These are phyloP conservation scores for Columba guinea DNA, from an alignment of 2,797 vertebrate genomes.

Conservation along the genomic window DNA sequence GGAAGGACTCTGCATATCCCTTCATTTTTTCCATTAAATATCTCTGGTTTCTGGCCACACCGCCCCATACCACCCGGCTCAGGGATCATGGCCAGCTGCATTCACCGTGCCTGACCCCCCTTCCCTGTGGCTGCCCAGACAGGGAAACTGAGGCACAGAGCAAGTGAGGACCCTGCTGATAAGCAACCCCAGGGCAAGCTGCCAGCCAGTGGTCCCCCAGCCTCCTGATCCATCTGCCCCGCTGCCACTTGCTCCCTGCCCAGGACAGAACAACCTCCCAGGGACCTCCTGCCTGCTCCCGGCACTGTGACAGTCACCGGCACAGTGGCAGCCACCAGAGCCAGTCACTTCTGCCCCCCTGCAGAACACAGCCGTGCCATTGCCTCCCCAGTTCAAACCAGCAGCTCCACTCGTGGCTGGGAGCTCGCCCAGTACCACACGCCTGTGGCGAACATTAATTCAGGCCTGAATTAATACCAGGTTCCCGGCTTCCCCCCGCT, in stretches of 20 bases:
- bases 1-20: background rate
- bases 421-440: background rate
- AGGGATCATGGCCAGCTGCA: background rate
- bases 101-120: background rate
- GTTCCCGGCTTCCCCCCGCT: background rate
- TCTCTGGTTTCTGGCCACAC: background rate
- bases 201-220: background rate
- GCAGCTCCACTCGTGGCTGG: background rate
- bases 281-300: background rate
- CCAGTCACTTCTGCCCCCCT: background rate
- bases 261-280: background rate
- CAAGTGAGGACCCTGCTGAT: background rate
- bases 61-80: accelerated
- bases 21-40: conserved; percentile 40
- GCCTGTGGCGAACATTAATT: background rate
- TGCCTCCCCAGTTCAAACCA: background rate
- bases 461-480: background rate
- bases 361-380: background rate
- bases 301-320: background rate
- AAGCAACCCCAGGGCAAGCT: background rate
- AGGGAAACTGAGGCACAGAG: background rate
- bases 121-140: background rate
- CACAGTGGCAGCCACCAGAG: too few relatives aligned
- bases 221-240: background rate
- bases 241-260: background rate